Evolutionary conservation across 1,140 invertebrate species (phyloP), one percentile per base, ranked within the genome.

Genomic region (Medauroidea extradentata): DNA sequence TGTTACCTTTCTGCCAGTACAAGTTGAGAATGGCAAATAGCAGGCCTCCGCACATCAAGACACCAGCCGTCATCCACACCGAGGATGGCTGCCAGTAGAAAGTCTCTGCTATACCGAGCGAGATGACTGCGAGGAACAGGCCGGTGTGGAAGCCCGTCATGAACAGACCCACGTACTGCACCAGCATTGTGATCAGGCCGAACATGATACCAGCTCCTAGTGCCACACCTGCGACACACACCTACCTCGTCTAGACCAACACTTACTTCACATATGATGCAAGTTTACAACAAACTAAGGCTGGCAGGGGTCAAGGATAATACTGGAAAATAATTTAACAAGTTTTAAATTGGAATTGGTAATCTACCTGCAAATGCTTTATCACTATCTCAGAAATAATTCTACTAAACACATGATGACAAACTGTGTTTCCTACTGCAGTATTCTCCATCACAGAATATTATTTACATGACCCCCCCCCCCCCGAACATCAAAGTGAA

Each of bases 111-210:
- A 75, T 70, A 18, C 81, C 78, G 16, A 89, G 73, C 3, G 77
- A 76, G 2, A 80, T 82, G 18, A 86, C 73, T 4, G 82, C 85
- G 8, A 84, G 72, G 25, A 91, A 75, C 11, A 89, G 73, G 8
- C 89, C 89, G 0, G 88, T 85, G 68, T 90, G 87, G 64, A 93
- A 85, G n/a, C 90, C 90, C 11, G 86, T 86, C 77, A 91, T 85
- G 71, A 92, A 91, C 11, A 93, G 80, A 19, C 90, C 89, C 3
- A 91, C 86, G 69, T 91, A 90, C 69, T 90, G 88, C 29, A 92
- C 88, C 57, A 91, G 76, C 85, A 86, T 85, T 1, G 88, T 90
- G 63, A 91, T 88, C 21, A 91, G 79, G 2, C 90, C 90, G 64
- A 90, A 89, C 4, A 93, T 73, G 16, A 91, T 72, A 14, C 90